Conservation (phyloP, 2,113 vertebrate genomes). For the Sisor rabdophorus region DNA sequence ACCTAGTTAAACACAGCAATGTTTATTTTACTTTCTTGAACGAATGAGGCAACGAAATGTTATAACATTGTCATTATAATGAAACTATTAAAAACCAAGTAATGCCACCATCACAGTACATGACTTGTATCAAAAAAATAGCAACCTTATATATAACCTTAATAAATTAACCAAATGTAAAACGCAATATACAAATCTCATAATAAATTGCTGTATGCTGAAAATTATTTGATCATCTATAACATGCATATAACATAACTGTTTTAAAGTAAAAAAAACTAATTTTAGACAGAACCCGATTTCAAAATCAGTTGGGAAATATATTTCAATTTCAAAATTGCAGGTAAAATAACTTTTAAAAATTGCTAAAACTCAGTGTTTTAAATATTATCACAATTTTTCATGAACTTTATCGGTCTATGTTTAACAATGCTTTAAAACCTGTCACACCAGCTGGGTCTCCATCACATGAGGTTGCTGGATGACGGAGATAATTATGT, state of each 20-base stretch:
- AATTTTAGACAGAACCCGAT: not conserved
- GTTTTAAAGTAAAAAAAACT: not conserved
- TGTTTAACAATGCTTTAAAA: not conserved
- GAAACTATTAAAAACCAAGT: not conserved
- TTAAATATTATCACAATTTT: not conserved
- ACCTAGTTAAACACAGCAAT: not conserved
- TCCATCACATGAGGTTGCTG: not conserved
- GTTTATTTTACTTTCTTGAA: not conserved
- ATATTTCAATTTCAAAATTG: not conserved
- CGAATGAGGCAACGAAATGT: not conserved
- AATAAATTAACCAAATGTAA: not conserved
- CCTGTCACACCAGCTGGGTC: not conserved
- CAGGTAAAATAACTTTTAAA: not conserved
- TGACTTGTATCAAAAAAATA: not conserved
- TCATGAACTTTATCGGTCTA: not conserved
- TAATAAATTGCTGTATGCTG: not conserved
- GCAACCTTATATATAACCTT: not conserved
- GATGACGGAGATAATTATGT: slow-evolving; percentile 40
- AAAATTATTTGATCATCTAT: no score
- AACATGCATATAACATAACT: not conserved
- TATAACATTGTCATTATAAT: not conserved
- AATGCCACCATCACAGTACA: not conserved
- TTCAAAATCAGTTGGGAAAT: no score
- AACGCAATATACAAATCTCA: not conserved
- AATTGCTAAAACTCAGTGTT: not conserved